Evolutionary conservation across 1,140 invertebrate species (phyloP).

Genomic region (Drosophila pseudoananassae): DNA sequence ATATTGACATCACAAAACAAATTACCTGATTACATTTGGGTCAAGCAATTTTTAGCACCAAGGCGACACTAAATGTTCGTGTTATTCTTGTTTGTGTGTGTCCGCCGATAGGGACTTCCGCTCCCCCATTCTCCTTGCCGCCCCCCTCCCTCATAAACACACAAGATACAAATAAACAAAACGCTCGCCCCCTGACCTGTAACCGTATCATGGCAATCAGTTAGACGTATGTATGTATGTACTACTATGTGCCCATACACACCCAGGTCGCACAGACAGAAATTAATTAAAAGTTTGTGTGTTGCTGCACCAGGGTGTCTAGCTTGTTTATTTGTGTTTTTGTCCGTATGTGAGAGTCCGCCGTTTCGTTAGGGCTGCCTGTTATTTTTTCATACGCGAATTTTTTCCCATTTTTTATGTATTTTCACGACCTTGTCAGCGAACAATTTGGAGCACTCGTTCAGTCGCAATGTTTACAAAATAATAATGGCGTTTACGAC

Average conservation of each 20-base stretch:
- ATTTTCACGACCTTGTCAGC: constrained; percentile 71
- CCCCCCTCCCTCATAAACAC: constrained; percentile 6
- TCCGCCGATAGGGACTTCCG: background rate
- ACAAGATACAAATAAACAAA: constrained; percentile 15
- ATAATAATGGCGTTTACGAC: constrained; percentile 80
- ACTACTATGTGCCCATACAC: constrained; percentile 18
- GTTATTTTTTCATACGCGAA: constrained; percentile 44
- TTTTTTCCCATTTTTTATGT: constrained; percentile 49
- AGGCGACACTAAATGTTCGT: constrained; percentile 62
- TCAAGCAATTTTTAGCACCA: constrained; percentile 66
- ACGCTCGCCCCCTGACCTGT: background rate
- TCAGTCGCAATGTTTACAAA: constrained; percentile 78
- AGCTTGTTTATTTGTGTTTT: constrained; percentile 54
- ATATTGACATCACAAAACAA: constrained; percentile 72
- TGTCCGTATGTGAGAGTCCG: constrained; percentile 7
- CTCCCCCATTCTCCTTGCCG: background rate
- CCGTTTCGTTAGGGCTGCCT: constrained; percentile 22
- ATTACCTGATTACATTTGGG: constrained; percentile 79
- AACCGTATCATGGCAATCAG: constrained; percentile 38
- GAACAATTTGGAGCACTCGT: constrained; percentile 74
- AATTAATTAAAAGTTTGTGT: constrained; percentile 78
- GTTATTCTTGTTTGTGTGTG: constrained; percentile 49
- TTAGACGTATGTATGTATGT: constrained; percentile 21
- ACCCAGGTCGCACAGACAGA: constrained; percentile 60
- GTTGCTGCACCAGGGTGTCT: constrained; percentile 57